A percentile compares a stretch with the other conserved stretches of the same genome.
Evolutionary conservation across 2,113 vertebrate genomes (phyloP).

Genomic region (Echinops telfairi): DNA sequence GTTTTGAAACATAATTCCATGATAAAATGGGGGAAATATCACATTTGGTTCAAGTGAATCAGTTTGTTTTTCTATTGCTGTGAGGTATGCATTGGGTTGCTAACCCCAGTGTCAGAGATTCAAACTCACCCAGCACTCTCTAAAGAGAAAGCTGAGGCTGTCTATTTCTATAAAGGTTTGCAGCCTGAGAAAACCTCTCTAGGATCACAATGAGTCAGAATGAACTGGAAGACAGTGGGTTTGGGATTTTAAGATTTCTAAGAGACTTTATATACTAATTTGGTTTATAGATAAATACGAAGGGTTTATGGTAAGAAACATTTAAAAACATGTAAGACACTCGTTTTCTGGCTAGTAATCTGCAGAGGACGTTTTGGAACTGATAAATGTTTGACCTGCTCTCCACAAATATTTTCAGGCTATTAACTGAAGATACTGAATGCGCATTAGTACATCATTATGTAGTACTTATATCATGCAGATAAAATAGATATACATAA

Average conservation of each 20-base stretch:
- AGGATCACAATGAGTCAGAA: too few species aligned
- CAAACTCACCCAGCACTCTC: too few species aligned
- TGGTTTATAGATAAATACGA: background rate
- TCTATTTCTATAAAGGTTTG: too few species aligned
- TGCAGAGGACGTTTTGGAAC: background rate
- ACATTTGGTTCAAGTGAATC: background rate
- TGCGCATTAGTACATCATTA: background rate
- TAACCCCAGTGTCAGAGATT: too few species aligned
- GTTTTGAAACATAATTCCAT: too few species aligned
- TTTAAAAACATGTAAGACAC: background rate
- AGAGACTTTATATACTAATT: background rate
- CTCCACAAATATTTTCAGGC: background rate
- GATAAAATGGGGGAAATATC: background rate
- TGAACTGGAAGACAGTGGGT: too few species aligned
- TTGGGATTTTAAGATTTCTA: background rate
- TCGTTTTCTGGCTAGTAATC: background rate
- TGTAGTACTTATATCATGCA: background rate
- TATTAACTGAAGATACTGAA: background rate
- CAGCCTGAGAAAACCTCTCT: too few species aligned
- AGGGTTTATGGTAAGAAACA: background rate
- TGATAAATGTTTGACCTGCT: background rate
- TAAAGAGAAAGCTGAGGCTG: too few species aligned
- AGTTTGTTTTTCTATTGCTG: background rate
- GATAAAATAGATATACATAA: background rate
- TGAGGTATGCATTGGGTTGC: too few species aligned